Evolutionary conservation across 1,140 invertebrate genomes (phyloP), one percentile per base, ranked within the genome.

Genomic region (Brachionus manjavacas): DNA sequence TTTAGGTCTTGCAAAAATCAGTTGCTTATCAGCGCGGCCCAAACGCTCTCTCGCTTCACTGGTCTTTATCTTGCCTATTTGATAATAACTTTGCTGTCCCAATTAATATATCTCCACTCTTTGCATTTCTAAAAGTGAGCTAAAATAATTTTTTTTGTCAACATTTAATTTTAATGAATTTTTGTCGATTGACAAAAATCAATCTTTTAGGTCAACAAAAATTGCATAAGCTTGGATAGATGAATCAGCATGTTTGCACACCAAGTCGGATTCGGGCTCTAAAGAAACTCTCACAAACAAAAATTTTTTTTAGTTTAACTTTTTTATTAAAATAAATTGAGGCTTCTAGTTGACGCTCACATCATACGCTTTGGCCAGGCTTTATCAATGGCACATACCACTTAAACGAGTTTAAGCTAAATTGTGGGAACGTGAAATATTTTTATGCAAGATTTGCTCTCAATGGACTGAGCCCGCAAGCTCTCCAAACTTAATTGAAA

Each of bases 331-430:
- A 60, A 60, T 60, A 1, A 2, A 60, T 60, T 60, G n/a, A n/a
- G n/a, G n/a, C 16, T 60, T 60, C 52, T 20, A 60, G 23, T 60
- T 60, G n/a, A 60, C 3, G 16, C 49, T 76, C 41, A 49, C 9
- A 76, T 76, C 72, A 23, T 31, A 14, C 25, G 16, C 41, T 25
- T n/a, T 80, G 46, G 16, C 23, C 60, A 31, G 79, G 79, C 28
- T 81, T 81, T 20, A 39, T 35, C 31, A 81, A 81, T 60, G 79
- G 79, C 31, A 81, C 12, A 68, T 81, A 81, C 79, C 79, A 81
- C 79, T 81, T 81, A 68, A 60, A 68, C 16, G 16, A 39, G 31
- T 35, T 35, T 64, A 43, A n/a, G n/a, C n/a, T n/a, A n/a, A n/a
- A n/a, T n/a, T n/a, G n/a, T n/a, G n/a, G n/a, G n/a, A n/a, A n/a